Percentiles rank a stretch among this genome's conserved stretches.
Conservation (phyloP, 2,797 vertebrate genomes). For the Alauda arvensis region DNA sequence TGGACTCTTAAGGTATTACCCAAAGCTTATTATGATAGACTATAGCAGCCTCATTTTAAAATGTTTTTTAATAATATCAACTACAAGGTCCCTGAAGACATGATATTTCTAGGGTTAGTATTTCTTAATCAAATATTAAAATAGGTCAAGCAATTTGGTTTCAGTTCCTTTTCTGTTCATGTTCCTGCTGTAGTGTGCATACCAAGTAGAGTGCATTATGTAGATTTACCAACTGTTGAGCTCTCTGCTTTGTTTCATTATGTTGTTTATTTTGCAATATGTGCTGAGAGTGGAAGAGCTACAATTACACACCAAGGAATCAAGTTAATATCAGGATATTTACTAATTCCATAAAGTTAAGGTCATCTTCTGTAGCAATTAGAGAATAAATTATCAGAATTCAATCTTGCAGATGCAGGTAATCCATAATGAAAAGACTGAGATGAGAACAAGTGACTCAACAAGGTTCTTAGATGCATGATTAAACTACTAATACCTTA, state of each 20-base stretch:
- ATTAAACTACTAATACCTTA: background rate
- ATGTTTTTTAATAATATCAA: slow-evolving; percentile 47
- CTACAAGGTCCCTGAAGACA: slow-evolving; percentile 20
- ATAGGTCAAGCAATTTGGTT: slow-evolving; percentile 40
- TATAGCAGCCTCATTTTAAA: slow-evolving; percentile 24
- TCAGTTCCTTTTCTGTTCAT: slow-evolving; percentile 8
- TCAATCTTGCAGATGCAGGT: background rate
- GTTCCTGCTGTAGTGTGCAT: background rate
- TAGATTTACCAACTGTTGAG: slow-evolving; percentile 35
- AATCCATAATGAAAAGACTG: background rate
- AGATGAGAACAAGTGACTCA: background rate
- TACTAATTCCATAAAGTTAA: slow-evolving; percentile 12
- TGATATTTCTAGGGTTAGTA: slow-evolving; percentile 10
- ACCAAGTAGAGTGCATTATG: background rate
- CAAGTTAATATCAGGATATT: background rate
- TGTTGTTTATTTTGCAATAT: slow-evolving; percentile 13
- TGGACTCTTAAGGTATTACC: slow-evolving; percentile 57
- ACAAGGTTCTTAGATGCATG: background rate
- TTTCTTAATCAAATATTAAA: slow-evolving; percentile 64
- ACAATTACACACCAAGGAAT: background rate
- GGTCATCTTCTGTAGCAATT: background rate
- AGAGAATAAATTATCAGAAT: background rate
- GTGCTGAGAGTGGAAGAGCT: background rate
- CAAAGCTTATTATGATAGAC: slow-evolving; percentile 55
- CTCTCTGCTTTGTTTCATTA: slow-evolving; percentile 12